Conservation (phyloP, 2,888 invertebrate genomes). For the Amblyjoppa proteus region DNA sequence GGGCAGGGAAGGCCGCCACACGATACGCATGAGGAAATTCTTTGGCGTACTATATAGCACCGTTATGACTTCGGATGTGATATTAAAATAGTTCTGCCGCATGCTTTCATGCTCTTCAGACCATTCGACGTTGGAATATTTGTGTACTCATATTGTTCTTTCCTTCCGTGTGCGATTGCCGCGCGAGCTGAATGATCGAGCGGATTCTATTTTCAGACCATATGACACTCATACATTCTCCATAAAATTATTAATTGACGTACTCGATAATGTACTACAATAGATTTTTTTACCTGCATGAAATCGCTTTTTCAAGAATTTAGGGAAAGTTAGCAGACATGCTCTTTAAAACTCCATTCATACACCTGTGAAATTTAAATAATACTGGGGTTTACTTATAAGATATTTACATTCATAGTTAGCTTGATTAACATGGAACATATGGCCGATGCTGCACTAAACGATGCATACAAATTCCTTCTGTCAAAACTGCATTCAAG, state of each 20-base stretch:
- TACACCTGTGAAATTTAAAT: background rate
- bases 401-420: too few species aligned
- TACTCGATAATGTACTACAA: background rate
- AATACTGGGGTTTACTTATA: background rate
- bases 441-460: too few species aligned
- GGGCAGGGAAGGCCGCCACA: background rate
- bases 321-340: too few species aligned
- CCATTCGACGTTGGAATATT: constrained; percentile 23
- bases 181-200: background rate
- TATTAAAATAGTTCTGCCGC: constrained; percentile 46
- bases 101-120: constrained; percentile 6
- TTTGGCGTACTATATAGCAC: background rate
- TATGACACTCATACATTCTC: background rate
- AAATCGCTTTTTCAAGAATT: too few species aligned
- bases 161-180: background rate
- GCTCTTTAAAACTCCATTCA: background rate
- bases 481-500: too few species aligned
- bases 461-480: too few species aligned
- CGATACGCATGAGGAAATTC: constrained; percentile 7
- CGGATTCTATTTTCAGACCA: background rate
- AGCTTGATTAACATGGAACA: too few species aligned
- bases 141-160: background rate
- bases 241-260: background rate
- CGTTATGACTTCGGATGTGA: constrained; percentile 14
- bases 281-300: too few species aligned